phyloP scores from a whole-genome alignment of 2,797 vertebrate genomes.

The Semotilus atromaculatus region DNA sequence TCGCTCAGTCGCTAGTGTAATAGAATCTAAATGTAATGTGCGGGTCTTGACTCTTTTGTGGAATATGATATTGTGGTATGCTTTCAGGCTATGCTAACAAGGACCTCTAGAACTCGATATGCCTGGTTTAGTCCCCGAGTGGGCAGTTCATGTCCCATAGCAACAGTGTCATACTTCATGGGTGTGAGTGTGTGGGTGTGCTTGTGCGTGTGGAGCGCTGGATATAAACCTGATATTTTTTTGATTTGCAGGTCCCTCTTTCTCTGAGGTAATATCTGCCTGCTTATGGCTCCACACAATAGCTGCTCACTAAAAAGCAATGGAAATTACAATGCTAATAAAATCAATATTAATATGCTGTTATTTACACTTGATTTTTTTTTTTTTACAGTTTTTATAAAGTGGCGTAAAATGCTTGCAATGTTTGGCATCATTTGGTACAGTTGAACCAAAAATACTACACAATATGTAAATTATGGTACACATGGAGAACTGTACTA shows the following conservation, averaged over 20 bases:
- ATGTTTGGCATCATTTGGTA: background rate
- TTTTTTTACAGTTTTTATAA: background rate
- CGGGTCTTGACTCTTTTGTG: constrained; percentile 34
- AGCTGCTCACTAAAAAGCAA: constrained; percentile 10
- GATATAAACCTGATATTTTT: constrained; percentile 31
- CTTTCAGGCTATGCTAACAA: constrained; percentile 43
- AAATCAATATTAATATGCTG: constrained; percentile 66
- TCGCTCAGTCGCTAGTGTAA: constrained; percentile 12
- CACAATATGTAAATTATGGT: background rate
- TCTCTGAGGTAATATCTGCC: constrained; percentile 31
- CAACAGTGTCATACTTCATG: constrained; percentile 42
- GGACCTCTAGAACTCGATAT: constrained; percentile 39
- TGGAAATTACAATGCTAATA: constrained; percentile 37
- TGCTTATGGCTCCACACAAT: constrained; percentile 18
- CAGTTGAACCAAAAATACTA: background rate
- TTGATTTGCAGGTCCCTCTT: constrained; percentile 35
- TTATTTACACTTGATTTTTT: constrained; percentile 66
- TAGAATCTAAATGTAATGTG: constrained; percentile 43
- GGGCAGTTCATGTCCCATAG: constrained; percentile 41
- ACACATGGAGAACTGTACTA: constrained; percentile 1
- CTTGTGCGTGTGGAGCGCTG: constrained; percentile 2
- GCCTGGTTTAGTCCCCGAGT: constrained; percentile 30
- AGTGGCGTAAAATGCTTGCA: background rate
- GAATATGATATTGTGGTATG: constrained; percentile 34
- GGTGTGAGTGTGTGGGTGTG: constrained; percentile 32